These are phyloP conservation scores for Hyperoplus immaculatus DNA, from an alignment of 2,797 vertebrate species.

Conservation along the genomic window DNA sequence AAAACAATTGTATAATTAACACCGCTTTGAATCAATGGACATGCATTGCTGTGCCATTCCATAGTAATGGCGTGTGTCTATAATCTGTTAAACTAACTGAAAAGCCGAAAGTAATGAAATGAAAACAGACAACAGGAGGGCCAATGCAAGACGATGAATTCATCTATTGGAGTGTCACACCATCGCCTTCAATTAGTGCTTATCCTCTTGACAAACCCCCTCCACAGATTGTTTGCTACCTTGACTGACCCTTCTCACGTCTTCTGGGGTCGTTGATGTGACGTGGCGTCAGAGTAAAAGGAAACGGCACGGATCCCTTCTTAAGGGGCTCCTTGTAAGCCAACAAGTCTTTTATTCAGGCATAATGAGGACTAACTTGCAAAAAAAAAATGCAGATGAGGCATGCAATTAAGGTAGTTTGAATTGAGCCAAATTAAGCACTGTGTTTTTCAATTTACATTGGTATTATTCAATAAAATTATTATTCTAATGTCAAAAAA, in stretches of 20 bases:
- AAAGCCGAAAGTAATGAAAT: constrained; percentile 55
- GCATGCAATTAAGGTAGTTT: constrained; percentile 30
- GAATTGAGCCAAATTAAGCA: constrained; percentile 30
- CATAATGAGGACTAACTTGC: constrained; percentile 33
- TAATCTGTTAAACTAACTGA: constrained; percentile 32
- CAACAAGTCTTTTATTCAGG: constrained; percentile 52
- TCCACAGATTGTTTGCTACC: constrained; percentile 25
- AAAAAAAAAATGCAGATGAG: constrained; percentile 36
- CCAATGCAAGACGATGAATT: constrained; percentile 28
- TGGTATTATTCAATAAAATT: too few species aligned
- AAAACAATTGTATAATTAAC: not conserved
- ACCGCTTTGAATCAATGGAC: not conserved
- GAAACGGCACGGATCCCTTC: not conserved
- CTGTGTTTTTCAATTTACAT: too few species aligned
- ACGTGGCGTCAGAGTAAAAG: constrained; percentile 7
- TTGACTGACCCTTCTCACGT: constrained; percentile 14
- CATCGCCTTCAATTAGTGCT: constrained; percentile 50
- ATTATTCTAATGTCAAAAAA: too few species aligned
- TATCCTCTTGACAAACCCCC: constrained; percentile 30
- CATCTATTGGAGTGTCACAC: constrained; percentile 40
- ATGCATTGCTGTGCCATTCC: not conserved
- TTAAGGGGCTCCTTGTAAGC: constrained; percentile 21
- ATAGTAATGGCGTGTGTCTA: constrained; percentile 2
- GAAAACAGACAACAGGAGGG: constrained; percentile 45
- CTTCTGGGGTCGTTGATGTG: constrained; percentile 34